These are phyloP conservation scores for Spea hammondii DNA, from an alignment of 2,797 vertebrate species.

Conservation along the genomic window DNA sequence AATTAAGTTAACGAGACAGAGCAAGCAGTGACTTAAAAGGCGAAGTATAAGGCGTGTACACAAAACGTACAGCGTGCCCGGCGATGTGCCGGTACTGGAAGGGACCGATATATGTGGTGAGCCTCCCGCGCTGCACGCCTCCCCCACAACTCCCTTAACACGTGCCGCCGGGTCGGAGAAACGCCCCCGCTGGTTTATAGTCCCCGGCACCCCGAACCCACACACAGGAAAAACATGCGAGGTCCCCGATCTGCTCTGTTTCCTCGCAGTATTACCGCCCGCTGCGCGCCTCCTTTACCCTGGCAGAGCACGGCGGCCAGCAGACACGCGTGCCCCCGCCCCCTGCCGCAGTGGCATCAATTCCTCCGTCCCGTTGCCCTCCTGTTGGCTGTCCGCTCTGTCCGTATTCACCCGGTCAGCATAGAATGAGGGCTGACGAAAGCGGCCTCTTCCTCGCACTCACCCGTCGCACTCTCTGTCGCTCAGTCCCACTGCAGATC, in stretches of 20 bases:
- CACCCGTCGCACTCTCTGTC: neutral
- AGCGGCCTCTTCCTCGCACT: neutral
- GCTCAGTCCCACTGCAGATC: constrained; percentile 52
- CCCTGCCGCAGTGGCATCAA: neutral
- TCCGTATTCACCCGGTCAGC: neutral
- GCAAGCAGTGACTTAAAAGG: neutral
- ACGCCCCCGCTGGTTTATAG: too few relatives aligned
- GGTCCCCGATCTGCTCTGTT: too few relatives aligned
- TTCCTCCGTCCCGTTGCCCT: neutral
- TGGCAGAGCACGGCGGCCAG: neutral
- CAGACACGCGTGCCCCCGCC: too few relatives aligned
- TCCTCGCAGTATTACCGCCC: neutral
- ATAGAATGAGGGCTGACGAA: neutral
- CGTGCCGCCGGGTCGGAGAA: neutral
- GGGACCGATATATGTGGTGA: too few relatives aligned
- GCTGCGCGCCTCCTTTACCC: neutral
- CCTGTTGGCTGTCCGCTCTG: neutral
- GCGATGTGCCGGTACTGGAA: too few relatives aligned
- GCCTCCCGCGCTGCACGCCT: neutral
- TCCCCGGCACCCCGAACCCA: too few relatives aligned
- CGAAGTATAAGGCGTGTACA: neutral
- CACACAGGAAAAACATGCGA: neutral
- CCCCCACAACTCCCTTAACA: neutral
- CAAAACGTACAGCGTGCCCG: too few relatives aligned
- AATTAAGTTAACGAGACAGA: too few relatives aligned